phyloP scores from a whole-genome alignment of 2,888 invertebrate genomes.

The Eilema caniola region DNA sequence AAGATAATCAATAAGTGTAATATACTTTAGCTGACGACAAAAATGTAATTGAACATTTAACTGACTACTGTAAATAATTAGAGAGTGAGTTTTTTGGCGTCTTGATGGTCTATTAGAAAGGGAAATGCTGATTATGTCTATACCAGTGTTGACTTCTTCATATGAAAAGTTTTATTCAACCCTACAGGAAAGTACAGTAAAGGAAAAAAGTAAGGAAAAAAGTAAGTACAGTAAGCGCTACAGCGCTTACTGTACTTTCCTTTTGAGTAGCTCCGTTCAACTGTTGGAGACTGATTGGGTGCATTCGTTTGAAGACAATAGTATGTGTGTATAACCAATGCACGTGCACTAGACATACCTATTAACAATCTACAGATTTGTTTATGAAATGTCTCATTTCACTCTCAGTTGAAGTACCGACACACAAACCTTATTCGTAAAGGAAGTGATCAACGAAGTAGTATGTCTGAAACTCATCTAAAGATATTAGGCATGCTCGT shows the following conservation, averaged over 20 bases:
- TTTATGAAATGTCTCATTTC: slow-evolving; percentile 8
- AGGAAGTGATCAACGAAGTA: slow-evolving; percentile 32
- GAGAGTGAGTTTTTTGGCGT: background rate
- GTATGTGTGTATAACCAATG: too few relatives aligned
- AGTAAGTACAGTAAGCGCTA: too few relatives aligned
- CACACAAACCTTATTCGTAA: slow-evolving; percentile 43
- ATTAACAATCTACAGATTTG: too few relatives aligned
- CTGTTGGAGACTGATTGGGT: too few relatives aligned
- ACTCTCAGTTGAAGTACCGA: slow-evolving; percentile 17
- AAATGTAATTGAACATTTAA: slow-evolving; percentile 1
- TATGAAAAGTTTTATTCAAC: background rate
- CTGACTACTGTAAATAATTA: background rate
- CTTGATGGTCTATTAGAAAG: background rate
- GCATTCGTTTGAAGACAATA: too few relatives aligned
- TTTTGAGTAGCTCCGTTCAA: background rate
- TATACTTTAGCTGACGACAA: background rate
- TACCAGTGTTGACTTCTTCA: too few relatives aligned
- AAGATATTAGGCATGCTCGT: slow-evolving; percentile 25
- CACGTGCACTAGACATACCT: too few relatives aligned
- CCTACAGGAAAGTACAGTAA: too few relatives aligned
- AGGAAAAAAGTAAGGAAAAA: too few relatives aligned
- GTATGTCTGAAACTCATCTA: slow-evolving; percentile 29
- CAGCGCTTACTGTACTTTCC: background rate
- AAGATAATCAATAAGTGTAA: slow-evolving; percentile 5
- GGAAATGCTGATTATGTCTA: background rate